Evolutionary conservation across 2,113 vertebrate species (phyloP).

Genomic region (Meles meles): DNA sequence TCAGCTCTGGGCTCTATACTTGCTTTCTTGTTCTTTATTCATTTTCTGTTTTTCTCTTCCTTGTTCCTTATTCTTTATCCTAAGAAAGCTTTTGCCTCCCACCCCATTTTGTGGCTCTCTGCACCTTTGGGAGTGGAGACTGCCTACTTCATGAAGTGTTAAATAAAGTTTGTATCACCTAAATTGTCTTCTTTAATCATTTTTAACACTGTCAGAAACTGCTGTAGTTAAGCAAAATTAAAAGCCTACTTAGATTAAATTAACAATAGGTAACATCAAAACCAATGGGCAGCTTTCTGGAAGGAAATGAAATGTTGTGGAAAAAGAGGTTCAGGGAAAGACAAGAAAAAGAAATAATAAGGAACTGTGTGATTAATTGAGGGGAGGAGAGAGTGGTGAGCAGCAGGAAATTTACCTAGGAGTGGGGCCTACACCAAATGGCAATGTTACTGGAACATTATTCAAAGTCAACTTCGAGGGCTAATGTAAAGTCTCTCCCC

Average conservation of each 20-base stretch:
- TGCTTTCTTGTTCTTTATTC: background rate
- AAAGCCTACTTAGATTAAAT: background rate
- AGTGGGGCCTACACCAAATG: rapidly evolving
- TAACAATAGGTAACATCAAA: background rate
- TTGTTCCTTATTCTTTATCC: background rate
- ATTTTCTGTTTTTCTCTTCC: background rate
- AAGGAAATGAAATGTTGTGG: background rate
- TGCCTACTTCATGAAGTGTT: background rate
- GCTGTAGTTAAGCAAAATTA: background rate
- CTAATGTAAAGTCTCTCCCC: background rate
- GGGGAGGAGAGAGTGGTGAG: rapidly evolving
- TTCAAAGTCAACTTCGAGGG: background rate
- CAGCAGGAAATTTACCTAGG: background rate
- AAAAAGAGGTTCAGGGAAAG: background rate
- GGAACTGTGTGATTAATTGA: background rate
- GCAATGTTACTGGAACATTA: background rate
- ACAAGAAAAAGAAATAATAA: background rate
- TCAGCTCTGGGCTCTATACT: background rate
- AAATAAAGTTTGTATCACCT: background rate
- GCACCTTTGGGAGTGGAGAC: background rate
- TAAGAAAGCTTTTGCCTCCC: background rate
- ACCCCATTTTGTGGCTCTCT: background rate
- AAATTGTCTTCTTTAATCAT: background rate
- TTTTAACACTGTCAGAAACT: background rate
- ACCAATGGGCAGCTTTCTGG: background rate